These are phyloP conservation scores for Drosophila bifasciata DNA, from an alignment of 1,140 invertebrate genomes.

Conservation along the genomic window DNA sequence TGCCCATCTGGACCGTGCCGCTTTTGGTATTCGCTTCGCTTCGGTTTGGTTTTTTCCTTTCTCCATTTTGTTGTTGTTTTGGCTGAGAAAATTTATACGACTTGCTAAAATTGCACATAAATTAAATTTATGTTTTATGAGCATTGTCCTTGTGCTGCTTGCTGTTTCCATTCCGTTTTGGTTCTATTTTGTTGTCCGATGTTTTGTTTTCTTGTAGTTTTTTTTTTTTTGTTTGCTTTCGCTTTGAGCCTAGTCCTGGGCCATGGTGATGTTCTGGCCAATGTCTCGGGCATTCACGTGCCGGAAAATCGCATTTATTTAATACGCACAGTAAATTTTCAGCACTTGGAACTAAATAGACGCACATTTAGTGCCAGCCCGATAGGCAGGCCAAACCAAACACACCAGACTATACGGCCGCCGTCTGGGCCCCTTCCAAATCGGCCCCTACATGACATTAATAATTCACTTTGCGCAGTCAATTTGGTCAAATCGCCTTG, in stretches of 20 bases:
- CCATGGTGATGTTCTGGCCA: constrained; percentile 5
- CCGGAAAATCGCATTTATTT: constrained; percentile 80
- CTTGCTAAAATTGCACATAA: constrained; percentile 83
- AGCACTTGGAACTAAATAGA: constrained; percentile 80
- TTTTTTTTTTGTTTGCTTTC: neutral
- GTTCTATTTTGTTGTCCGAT: constrained; percentile 20
- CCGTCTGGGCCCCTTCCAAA: neutral
- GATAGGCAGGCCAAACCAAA: constrained; percentile 50
- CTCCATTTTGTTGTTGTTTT: constrained; percentile 35
- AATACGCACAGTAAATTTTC: constrained; percentile 78
- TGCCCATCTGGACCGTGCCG: constrained; percentile 63
- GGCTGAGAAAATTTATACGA: constrained; percentile 78
- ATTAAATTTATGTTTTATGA: constrained; percentile 83
- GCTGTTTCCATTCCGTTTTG: constrained; percentile 24
- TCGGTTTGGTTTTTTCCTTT: constrained; percentile 23
- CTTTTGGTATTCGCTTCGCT: constrained; percentile 48
- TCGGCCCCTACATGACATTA: constrained; percentile 71
- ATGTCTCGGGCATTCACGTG: constrained; percentile 56
- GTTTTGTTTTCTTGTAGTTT: constrained; percentile 10
- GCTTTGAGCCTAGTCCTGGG: constrained; percentile 14
- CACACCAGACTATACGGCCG: neutral
- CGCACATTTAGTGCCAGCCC: constrained; percentile 73
- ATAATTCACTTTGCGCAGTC: constrained; percentile 81
- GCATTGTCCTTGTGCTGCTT: constrained; percentile 62
- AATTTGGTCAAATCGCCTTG: constrained; percentile 74